Percentiles rank a stretch among this genome's conserved stretches.
These are phyloP conservation scores for Heteronetta atricapilla DNA, from an alignment of 2,113 vertebrate genomes.

Conservation along the genomic window DNA sequence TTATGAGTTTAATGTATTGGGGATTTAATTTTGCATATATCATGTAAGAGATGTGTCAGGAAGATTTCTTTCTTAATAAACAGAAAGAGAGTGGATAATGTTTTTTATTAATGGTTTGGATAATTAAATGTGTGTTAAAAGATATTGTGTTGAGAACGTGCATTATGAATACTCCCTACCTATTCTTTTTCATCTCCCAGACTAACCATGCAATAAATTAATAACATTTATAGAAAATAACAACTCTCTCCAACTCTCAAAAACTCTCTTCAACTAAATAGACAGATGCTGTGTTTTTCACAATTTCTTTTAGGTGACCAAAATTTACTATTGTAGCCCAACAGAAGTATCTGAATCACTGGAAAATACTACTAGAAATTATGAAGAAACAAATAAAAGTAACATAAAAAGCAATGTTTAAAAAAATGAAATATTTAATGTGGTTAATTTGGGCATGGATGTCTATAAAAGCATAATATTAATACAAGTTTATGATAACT, in stretches of 20 bases:
- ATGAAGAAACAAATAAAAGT: neutral
- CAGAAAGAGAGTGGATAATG: neutral
- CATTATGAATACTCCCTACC: neutral
- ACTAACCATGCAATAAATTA: neutral
- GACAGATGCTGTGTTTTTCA: neutral
- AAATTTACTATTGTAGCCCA: neutral
- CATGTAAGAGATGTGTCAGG: neutral
- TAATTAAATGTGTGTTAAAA: conserved; percentile 48
- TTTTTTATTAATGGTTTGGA: conserved; percentile 42
- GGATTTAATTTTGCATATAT: conserved; percentile 12
- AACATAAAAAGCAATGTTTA: neutral
- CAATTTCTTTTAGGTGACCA: neutral
- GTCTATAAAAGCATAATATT: neutral
- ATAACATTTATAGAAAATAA: neutral
- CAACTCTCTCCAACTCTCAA: neutral
- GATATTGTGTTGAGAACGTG: neutral
- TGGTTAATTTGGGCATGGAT: neutral
- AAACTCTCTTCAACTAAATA: neutral
- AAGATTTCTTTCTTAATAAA: conserved; percentile 46
- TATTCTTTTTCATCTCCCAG: neutral
- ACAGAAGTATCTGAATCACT: neutral
- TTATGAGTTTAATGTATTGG: neutral
- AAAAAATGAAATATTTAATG: neutral
- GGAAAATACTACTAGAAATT: no score
- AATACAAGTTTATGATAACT: neutral